Percentiles rank a stretch among this genome's conserved stretches.
These are phyloP conservation scores for Conops quadrifasciatus DNA, from an alignment of 2,888 invertebrate species.

Conservation along the genomic window DNA sequence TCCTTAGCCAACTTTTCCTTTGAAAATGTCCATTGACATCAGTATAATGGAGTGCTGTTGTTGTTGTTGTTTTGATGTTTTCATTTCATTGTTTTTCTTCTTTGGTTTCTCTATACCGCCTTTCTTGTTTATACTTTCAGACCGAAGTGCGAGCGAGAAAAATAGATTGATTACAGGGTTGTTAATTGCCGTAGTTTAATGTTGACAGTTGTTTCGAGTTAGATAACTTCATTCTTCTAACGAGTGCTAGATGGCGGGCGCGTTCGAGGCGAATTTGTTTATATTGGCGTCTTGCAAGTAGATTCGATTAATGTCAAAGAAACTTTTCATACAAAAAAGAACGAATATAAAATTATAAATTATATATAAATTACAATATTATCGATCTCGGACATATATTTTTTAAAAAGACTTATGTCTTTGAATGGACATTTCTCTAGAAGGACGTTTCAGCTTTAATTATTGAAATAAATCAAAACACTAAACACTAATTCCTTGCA, in stretches of 20 bases:
- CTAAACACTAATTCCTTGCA: too few species aligned
- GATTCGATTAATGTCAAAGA: too few species aligned
- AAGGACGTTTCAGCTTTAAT: too few species aligned
- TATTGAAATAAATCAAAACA: too few species aligned
- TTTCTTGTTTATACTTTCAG: conserved; percentile 25
- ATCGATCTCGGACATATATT: too few species aligned
- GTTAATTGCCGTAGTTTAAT: background rate
- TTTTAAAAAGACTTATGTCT: too few species aligned
- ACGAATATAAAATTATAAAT: too few species aligned
- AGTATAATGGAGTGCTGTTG: background rate
- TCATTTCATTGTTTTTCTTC: conserved; percentile 20
- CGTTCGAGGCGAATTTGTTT: too few species aligned
- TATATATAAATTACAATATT: too few species aligned
- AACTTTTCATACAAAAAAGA: too few species aligned
- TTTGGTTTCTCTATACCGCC: conserved; percentile 14
- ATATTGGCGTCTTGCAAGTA: too few species aligned
- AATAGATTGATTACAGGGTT: background rate
- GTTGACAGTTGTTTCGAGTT: background rate
- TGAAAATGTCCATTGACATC: conserved; percentile 28
- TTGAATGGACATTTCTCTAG: too few species aligned
- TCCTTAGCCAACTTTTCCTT: conserved; percentile 12
- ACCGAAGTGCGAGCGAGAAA: background rate
- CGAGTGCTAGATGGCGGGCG: background rate
- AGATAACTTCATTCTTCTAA: background rate
- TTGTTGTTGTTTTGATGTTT: conserved; percentile 19